phyloP scores from a whole-genome alignment of 2,113 vertebrate genomes.

The Aptenodytes patagonicus region DNA sequence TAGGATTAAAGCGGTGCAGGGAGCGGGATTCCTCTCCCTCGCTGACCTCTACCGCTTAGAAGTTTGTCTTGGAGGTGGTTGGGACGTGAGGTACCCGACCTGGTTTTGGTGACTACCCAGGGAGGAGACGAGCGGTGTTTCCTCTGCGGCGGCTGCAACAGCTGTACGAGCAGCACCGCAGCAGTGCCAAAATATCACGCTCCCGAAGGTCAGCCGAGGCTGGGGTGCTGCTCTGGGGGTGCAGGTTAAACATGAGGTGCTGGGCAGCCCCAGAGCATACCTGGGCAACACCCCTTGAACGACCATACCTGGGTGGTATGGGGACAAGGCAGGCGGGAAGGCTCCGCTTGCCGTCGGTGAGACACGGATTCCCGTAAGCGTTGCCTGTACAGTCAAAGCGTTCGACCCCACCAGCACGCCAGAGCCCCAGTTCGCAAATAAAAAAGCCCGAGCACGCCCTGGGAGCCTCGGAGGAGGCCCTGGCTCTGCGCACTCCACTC shows the following conservation, averaged over 20 bases:
- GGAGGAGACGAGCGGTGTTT: not conserved
- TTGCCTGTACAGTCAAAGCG: fast-evolving
- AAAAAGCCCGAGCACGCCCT: fast-evolving
- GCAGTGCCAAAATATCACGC: not conserved
- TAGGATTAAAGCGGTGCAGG: not conserved
- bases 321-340: not conserved
- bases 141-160: fast-evolving
- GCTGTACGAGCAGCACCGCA: fast-evolving
- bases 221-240: not conserved
- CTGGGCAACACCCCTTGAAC: not conserved
- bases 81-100: fast-evolving
- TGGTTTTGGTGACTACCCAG: not conserved
- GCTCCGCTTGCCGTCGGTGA: not conserved
- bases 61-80: not conserved
- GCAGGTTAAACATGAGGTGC: not conserved
- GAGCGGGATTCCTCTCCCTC: not conserved
- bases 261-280: not conserved
- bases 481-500: fast-evolving
- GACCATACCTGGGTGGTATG: fast-evolving
- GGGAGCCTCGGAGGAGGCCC: not conserved
- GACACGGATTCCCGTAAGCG: not conserved
- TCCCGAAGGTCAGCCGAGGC: fast-evolving
- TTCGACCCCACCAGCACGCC: fast-evolving
- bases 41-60: not conserved
- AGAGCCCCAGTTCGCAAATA: fast-evolving